Conservation (phyloP, 2,797 vertebrate genomes). For the Oryzias sinensis region DNA sequence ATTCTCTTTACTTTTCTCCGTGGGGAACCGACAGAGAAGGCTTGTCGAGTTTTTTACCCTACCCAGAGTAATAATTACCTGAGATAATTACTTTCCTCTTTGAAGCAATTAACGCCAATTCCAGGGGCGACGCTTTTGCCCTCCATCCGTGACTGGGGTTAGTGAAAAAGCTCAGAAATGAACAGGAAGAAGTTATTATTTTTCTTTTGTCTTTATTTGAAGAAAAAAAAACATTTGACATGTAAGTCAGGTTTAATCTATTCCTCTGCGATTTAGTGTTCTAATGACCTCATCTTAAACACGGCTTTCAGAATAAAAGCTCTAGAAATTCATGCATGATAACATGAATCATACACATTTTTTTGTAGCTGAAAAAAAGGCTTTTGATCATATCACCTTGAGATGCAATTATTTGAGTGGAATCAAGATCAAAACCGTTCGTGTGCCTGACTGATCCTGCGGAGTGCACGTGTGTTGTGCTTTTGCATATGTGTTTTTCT, state of each 20-base stretch:
- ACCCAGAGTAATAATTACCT: constrained; percentile 83
- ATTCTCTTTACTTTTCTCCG: constrained; percentile 66
- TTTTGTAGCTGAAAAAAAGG: constrained; percentile 17
- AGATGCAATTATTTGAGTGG: constrained; percentile 53
- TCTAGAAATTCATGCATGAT: not conserved
- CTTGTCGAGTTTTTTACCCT: constrained; percentile 71
- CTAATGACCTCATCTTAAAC: not conserved
- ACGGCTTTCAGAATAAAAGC: not conserved
- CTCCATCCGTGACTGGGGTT: constrained; percentile 45
- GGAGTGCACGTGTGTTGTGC: constrained; percentile 22
- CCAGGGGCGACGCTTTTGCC: constrained; percentile 69
- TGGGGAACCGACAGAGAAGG: constrained; percentile 63
- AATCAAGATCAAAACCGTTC: constrained; percentile 64
- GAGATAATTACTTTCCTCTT: constrained; percentile 83
- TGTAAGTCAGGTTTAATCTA: constrained; percentile 9
- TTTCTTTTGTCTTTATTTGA: constrained; percentile 56
- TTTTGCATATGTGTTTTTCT: constrained; percentile 31
- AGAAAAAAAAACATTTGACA: constrained; percentile 38
- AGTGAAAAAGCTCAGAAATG: constrained; percentile 46
- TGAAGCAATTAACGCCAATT: constrained; percentile 80
- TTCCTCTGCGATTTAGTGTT: not conserved
- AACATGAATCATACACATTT: not conserved
- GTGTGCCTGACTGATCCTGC: constrained; percentile 44
- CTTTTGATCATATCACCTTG: constrained; percentile 43
- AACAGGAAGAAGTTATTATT: constrained; percentile 51